These are phyloP conservation scores for Epinephelus cyanopodus DNA, from an alignment of 2,113 vertebrate species.

Conservation along the genomic window DNA sequence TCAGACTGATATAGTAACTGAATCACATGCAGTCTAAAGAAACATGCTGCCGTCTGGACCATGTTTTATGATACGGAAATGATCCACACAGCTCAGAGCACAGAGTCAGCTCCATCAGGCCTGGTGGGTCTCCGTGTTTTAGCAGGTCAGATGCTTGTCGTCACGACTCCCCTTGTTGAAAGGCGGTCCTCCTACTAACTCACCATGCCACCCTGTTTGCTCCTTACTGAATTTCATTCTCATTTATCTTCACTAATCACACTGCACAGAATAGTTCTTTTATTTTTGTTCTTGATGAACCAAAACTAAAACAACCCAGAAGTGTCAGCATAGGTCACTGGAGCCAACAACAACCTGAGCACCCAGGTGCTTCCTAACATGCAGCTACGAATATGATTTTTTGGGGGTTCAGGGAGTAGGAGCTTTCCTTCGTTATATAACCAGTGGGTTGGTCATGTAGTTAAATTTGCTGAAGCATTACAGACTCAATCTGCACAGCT, in stretches of 20 bases:
- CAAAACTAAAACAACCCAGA: slow-evolving; percentile 9
- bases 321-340: background rate
- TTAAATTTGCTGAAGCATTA: background rate
- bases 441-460: background rate
- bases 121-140: background rate
- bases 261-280: background rate
- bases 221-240: slow-evolving; percentile 19
- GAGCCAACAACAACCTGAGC: slow-evolving; percentile 1
- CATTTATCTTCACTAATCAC: slow-evolving; percentile 28
- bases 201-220: background rate
- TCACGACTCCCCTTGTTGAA: slow-evolving; percentile 1
- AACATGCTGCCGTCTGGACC: background rate
- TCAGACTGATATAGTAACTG: background rate
- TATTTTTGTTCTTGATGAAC: slow-evolving; percentile 14
- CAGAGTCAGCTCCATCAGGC: background rate
- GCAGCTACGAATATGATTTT: background rate
- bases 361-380: background rate
- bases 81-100: background rate
- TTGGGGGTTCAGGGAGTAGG: background rate
- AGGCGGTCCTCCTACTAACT: background rate
- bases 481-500: background rate
- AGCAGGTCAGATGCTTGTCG: background rate
- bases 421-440: slow-evolving; percentile 1
- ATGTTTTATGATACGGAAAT: background rate
- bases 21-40: background rate